Evolutionary conservation across 92 coral and sea anemone species (phyloP).

Genomic region (Parazoanthus atlanticus): DNA sequence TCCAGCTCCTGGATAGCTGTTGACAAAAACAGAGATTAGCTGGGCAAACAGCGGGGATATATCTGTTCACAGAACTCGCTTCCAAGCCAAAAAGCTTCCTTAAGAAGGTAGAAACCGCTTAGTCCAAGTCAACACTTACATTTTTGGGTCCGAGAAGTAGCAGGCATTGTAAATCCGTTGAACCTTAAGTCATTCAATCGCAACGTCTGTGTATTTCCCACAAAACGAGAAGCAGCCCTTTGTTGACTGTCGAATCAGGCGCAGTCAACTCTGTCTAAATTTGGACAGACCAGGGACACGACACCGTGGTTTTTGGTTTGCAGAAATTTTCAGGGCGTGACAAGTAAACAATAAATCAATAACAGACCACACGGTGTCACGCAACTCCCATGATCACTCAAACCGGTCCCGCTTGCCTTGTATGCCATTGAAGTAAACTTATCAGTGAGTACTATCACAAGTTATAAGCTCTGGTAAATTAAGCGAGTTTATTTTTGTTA

Average conservation of each 20-base stretch:
- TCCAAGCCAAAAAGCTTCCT: slow-evolving; percentile 4
- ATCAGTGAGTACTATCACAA: not conserved
- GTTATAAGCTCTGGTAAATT: not conserved
- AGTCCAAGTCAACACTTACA: not conserved
- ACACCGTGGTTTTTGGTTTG: slow-evolving; percentile 8
- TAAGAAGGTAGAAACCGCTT: not conserved
- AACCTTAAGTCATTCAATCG: slow-evolving; percentile 31
- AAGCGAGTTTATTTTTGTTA: not conserved
- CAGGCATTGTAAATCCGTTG: slow-evolving; percentile 26
- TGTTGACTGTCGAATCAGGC: slow-evolving; percentile 31
- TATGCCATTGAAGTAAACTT: not conserved
- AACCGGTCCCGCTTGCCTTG: not conserved
- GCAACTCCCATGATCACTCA: not conserved
- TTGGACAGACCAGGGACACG: slow-evolving; percentile 18
- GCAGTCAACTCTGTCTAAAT: slow-evolving; percentile 43
- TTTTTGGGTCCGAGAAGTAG: slow-evolving; percentile 39
- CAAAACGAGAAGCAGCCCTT: slow-evolving; percentile 26
- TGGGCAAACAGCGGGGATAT: not conserved
- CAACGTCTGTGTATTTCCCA: slow-evolving; percentile 6
- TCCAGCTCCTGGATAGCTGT: not conserved
- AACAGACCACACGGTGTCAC: slow-evolving; percentile 12
- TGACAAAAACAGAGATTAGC: slow-evolving; percentile 39
- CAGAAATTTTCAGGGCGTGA: slow-evolving; percentile 35
- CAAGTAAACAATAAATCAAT: slow-evolving; percentile 21
- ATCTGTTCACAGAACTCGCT: slow-evolving; percentile 20